phyloP scores from a whole-genome alignment of 2,888 invertebrate species.

The Notodonta dromedarius region DNA sequence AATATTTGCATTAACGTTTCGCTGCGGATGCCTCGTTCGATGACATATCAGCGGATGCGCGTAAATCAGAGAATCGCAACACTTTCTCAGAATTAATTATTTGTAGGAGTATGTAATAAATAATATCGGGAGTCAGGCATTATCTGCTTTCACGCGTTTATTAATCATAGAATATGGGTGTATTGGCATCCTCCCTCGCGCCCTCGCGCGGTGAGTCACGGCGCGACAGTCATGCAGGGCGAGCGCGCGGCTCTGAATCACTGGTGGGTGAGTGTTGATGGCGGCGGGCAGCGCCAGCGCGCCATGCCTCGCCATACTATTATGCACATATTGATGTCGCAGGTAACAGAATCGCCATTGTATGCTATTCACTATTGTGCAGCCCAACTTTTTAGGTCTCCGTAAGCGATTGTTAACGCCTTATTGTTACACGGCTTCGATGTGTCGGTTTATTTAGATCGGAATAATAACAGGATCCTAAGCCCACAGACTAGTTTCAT shows the following conservation, averaged over 20 bases:
- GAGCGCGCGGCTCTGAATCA: constrained; percentile 52
- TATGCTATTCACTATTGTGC: constrained; percentile 79
- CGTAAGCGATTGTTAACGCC: constrained; percentile 74
- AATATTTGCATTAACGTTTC: constrained; percentile 46
- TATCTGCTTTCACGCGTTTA: constrained; percentile 58
- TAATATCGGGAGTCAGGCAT: constrained; percentile 48
- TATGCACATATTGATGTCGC: constrained; percentile 80
- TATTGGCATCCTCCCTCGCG: constrained; percentile 49
- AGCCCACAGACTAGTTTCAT: constrained; percentile 44
- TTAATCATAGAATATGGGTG: constrained; percentile 65
- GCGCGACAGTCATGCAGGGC: constrained; percentile 56
- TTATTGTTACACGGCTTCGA: constrained; percentile 67
- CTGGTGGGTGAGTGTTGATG: constrained; percentile 54
- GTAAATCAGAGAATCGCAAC: constrained; percentile 38
- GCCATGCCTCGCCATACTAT: constrained; percentile 56
- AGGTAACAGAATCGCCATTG: constrained; percentile 80
- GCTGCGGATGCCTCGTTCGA: constrained; percentile 29
- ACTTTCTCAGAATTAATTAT: constrained; percentile 47
- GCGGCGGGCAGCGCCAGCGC: constrained; percentile 18
- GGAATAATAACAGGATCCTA: constrained; percentile 66
- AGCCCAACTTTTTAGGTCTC: constrained; percentile 74
- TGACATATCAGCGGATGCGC: constrained; percentile 36
- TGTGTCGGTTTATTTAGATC: constrained; percentile 64
- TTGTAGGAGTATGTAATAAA: constrained; percentile 48
- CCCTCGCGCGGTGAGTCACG: constrained; percentile 39